These are phyloP conservation scores for Artibeus lituratus DNA, from an alignment of 2,797 vertebrate species.

Conservation along the genomic window DNA sequence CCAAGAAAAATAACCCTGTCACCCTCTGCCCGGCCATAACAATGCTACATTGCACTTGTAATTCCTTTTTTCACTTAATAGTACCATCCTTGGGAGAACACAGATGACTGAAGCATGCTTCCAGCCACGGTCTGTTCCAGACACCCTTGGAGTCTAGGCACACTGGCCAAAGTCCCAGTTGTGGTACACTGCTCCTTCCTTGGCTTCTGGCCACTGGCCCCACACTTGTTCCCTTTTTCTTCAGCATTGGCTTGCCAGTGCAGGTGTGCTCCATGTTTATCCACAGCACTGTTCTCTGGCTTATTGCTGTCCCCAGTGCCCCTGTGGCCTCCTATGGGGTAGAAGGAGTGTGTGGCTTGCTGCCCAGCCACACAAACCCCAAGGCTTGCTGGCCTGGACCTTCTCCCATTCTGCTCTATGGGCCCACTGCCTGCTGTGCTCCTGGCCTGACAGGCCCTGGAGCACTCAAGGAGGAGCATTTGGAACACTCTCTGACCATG, in stretches of 20 bases:
- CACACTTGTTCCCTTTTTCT: neutral
- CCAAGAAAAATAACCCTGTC: neutral
- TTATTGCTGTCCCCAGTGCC: neutral
- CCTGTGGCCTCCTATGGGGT: neutral
- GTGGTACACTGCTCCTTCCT: neutral
- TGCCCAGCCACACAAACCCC: neutral
- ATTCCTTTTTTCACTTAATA: neutral
- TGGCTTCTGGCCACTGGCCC: neutral
- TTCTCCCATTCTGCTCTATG: neutral
- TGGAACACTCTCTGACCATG: neutral
- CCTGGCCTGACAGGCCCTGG: neutral
- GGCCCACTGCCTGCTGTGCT: neutral
- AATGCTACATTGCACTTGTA: neutral
- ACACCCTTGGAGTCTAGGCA: neutral
- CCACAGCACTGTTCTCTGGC: neutral
- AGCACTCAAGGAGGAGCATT: neutral
- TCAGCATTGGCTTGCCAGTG: neutral
- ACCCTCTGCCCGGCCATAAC: neutral
- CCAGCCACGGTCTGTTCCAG: neutral
- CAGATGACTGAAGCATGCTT: neutral
- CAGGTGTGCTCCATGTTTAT: neutral
- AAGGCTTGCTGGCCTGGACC: neutral
- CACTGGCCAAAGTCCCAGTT: neutral
- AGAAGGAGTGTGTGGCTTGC: neutral
- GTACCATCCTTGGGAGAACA: neutral